A percentile compares a stretch with the other conserved stretches of the same genome.
phyloP scores from a whole-genome alignment of 2,113 vertebrate species.

The Syngnathus typhle region DNA sequence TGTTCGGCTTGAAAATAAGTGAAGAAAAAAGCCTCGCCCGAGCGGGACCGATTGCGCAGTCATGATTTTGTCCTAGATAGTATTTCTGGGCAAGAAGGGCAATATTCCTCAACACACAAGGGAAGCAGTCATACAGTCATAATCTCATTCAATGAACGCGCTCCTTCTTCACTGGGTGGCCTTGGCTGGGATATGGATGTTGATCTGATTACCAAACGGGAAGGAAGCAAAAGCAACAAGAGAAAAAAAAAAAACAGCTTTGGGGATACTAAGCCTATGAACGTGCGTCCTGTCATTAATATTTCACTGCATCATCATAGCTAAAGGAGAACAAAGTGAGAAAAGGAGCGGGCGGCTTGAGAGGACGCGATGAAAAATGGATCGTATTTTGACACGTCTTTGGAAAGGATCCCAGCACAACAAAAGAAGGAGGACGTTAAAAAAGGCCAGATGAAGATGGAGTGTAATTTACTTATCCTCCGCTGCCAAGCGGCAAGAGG shows the following conservation, averaged over 20 bases:
- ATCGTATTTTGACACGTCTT: slow-evolving; percentile 60
- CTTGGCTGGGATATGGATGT: slow-evolving; percentile 55
- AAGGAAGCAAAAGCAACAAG: slow-evolving; percentile 48
- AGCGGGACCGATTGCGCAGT: slow-evolving; percentile 18
- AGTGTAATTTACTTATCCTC: slow-evolving; percentile 12
- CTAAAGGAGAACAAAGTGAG: slow-evolving; percentile 56
- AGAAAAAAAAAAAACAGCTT: slow-evolving; percentile 14
- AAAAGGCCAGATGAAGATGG: slow-evolving; percentile 15
- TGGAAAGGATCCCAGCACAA: slow-evolving; percentile 45
- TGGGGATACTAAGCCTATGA: slow-evolving; percentile 35
- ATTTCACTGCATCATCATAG: slow-evolving; percentile 62
- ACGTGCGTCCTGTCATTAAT: slow-evolving; percentile 65
- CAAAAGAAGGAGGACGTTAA: slow-evolving; percentile 18
- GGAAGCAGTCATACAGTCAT: slow-evolving; percentile 55
- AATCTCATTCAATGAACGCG: slow-evolving; percentile 58
- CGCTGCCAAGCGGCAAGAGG: background rate
- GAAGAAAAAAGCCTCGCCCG: background rate
- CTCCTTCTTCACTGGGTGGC: slow-evolving; percentile 59
- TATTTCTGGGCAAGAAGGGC: slow-evolving; percentile 16
- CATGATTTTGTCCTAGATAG: slow-evolving; percentile 21
- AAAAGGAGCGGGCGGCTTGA: slow-evolving; percentile 18
- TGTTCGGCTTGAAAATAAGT: background rate
- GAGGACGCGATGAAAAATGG: slow-evolving; percentile 60
- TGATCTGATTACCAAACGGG: slow-evolving; percentile 65
- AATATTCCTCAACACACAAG: slow-evolving; percentile 38